phyloP scores from a whole-genome alignment of 2,797 vertebrate genomes.

The Anolis apletophallus region DNA sequence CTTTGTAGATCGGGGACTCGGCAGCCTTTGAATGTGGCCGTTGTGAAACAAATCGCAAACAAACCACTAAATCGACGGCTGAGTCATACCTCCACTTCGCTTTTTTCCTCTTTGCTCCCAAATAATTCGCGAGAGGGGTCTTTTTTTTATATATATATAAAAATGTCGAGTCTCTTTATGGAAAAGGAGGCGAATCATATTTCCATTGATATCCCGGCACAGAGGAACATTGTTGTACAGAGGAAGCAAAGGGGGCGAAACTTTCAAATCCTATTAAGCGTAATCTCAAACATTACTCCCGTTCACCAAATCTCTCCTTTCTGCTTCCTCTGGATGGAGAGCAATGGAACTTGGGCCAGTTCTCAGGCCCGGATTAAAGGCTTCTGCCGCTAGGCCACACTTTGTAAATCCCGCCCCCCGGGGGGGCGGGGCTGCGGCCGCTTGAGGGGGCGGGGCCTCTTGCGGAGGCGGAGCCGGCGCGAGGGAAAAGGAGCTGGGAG shows the following conservation, averaged over 20 bases:
- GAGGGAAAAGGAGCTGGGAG: too few species aligned
- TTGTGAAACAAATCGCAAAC: not conserved
- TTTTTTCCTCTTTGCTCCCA: not conserved
- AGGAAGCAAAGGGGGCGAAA: constrained; percentile 41
- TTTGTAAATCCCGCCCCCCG: too few species aligned
- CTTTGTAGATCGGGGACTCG: not conserved
- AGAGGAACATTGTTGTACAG: not conserved
- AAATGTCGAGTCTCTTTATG: constrained; percentile 38
- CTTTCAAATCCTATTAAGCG: constrained; percentile 29
- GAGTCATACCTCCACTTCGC: not conserved
- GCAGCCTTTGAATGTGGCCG: not conserved
- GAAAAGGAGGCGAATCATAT: constrained; percentile 44
- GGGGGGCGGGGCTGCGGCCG: too few species aligned
- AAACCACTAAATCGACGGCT: not conserved
- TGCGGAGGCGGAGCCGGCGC: too few species aligned
- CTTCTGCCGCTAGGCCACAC: too few species aligned
- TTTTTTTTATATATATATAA: too few species aligned
- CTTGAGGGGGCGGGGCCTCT: too few species aligned
- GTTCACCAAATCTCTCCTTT: not conserved
- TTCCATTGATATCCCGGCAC: constrained; percentile 38
- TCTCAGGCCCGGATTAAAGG: too few species aligned
- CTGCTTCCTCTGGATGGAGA: too few species aligned
- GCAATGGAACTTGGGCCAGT: too few species aligned
- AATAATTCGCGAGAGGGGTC: too few species aligned
- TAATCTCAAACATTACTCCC: not conserved